Percentiles rank a stretch among this genome's conserved stretches.
Evolutionary conservation across 2,888 invertebrate species (phyloP).

Genomic region (Lepidonotus clava): DNA sequence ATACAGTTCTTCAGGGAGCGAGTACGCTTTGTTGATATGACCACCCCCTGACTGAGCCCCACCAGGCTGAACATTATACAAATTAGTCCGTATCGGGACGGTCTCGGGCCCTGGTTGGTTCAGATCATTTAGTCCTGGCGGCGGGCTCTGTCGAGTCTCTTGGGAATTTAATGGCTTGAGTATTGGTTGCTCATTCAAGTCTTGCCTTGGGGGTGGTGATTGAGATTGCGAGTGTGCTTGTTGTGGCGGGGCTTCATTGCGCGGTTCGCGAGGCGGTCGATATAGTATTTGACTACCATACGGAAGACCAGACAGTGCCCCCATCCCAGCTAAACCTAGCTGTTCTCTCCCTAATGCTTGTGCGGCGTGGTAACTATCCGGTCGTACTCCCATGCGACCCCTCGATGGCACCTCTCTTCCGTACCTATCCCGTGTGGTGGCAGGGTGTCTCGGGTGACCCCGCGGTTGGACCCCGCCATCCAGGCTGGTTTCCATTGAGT

Average conservation of each 20-base stretch:
- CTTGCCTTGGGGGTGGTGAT: background rate
- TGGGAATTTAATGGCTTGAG: background rate
- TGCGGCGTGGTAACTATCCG: background rate
- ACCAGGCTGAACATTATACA: background rate
- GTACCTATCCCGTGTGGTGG: background rate
- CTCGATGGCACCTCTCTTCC: background rate
- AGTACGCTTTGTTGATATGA: constrained; percentile 7
- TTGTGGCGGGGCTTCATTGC: background rate
- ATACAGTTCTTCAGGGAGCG: constrained; percentile 62
- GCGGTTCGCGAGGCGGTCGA: background rate
- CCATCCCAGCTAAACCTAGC: constrained; percentile 59
- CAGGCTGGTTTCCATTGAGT: background rate
- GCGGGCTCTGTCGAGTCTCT: background rate
- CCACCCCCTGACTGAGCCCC: background rate
- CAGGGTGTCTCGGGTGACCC: background rate
- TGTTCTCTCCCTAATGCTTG: constrained; percentile 46
- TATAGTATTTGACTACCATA: constrained; percentile 26
- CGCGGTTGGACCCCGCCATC: background rate
- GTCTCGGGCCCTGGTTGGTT: constrained; percentile 40
- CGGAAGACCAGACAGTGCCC: constrained; percentile 57
- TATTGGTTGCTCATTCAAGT: background rate
- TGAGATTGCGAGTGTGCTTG: background rate
- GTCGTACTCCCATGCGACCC: constrained; percentile 12
- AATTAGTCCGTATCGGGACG: background rate
- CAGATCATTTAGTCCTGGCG: constrained; percentile 15